Evolutionary conservation across 2,113 vertebrate genomes (phyloP).

Genomic region (Albula glossodonta): DNA sequence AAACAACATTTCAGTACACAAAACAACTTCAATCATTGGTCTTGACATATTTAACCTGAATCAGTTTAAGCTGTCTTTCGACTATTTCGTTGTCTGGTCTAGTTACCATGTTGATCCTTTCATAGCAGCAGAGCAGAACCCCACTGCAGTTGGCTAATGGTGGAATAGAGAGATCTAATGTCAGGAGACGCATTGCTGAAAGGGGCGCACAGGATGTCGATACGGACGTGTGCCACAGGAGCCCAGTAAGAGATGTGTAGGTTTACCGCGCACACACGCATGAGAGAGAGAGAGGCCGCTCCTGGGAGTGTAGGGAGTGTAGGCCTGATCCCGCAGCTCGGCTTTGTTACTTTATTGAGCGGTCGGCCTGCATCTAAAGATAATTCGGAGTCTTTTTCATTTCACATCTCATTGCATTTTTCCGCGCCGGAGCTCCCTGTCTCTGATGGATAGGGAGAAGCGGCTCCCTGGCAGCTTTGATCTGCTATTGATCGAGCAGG

Average conservation of each 20-base stretch:
- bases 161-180: background rate
- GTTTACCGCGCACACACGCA: background rate
- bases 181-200: background rate
- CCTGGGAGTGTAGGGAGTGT: slow-evolving; percentile 24
- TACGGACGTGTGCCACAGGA: background rate
- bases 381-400: slow-evolving; percentile 47
- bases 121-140: background rate
- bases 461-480: slow-evolving; percentile 61
- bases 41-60: background rate
- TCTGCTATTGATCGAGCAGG: slow-evolving; percentile 65
- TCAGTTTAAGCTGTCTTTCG: background rate
- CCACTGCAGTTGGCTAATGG: background rate
- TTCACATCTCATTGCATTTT: slow-evolving; percentile 50
- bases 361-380: slow-evolving; percentile 43
- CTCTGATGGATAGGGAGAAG: slow-evolving; percentile 54
- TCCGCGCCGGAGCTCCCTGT: slow-evolving; percentile 25
- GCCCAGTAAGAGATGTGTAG: background rate
- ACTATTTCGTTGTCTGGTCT: background rate
- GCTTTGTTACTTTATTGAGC: slow-evolving; percentile 31
- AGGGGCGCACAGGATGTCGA: background rate
- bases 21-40: too few relatives aligned
- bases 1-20: too few relatives aligned
- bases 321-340: background rate
- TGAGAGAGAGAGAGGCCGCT: background rate
- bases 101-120: background rate